A percentile compares a stretch with the other conserved stretches of the same genome.
These are phyloP conservation scores for Micrastur ruficollis DNA, from an alignment of 2,797 vertebrate genomes.

Conservation along the genomic window DNA sequence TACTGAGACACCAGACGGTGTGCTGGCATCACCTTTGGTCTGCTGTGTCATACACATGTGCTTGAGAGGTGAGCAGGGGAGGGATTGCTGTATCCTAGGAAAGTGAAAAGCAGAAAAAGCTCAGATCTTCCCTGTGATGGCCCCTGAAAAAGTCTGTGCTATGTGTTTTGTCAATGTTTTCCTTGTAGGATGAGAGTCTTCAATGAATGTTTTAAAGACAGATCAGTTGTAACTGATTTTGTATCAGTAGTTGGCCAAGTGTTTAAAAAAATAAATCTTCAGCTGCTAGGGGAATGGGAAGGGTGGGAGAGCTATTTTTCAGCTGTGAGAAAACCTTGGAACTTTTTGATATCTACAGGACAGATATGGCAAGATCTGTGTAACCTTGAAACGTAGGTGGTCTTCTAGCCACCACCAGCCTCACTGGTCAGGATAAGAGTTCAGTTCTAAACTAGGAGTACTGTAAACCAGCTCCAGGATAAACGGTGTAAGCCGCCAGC, in stretches of 20 bases:
- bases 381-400: not conserved
- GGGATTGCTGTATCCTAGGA: not conserved
- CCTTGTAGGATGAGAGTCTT: not conserved
- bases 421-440: not conserved
- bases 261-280: not conserved
- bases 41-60: not conserved
- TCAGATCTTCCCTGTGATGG: not conserved
- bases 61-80: not conserved
- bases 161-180: not conserved
- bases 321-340: not conserved
- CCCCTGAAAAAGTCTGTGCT: not conserved
- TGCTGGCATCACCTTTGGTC: not conserved
- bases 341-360: not conserved
- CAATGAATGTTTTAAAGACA: not conserved
- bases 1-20: not conserved
- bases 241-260: not conserved
- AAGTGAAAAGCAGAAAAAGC: not conserved
- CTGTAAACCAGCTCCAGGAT: not conserved
- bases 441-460: not conserved
- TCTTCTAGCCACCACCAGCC: not conserved
- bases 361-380: not conserved
- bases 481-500: not conserved
- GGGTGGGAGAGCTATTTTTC: not conserved
- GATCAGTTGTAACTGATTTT: not conserved
- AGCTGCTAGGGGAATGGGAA: not conserved